These are phyloP conservation scores for Steromphala cineraria DNA, from an alignment of 2,888 invertebrate species.

Conservation along the genomic window DNA sequence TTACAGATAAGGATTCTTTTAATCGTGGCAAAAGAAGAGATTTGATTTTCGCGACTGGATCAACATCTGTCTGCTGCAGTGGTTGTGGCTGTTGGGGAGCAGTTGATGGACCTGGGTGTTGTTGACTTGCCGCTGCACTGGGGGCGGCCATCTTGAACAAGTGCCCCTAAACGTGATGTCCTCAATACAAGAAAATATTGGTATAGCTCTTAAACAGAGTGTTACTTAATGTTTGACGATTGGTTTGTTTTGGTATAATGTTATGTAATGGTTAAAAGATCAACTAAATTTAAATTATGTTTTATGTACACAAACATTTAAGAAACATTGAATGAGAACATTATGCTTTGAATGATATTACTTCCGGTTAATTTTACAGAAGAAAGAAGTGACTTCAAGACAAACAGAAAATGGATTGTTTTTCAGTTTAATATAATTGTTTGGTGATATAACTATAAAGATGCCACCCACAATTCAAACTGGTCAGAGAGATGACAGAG, in stretches of 20 bases:
- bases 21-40: slow-evolving; percentile 56
- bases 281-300: not conserved
- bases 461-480: slow-evolving; percentile 72
- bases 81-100: slow-evolving; percentile 35
- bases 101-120: slow-evolving; percentile 9
- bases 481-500: slow-evolving; percentile 63
- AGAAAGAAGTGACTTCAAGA: not conserved
- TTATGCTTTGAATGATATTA: not conserved
- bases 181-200: not conserved
- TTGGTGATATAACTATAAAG: not conserved
- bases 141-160: slow-evolving; percentile 21
- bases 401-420: not conserved
- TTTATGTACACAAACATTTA: not conserved
- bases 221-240: no score
- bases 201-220: no score
- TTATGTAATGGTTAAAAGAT: not conserved
- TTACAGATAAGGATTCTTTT: slow-evolving; percentile 63
- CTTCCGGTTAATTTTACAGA: not conserved
- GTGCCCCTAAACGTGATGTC: not conserved
- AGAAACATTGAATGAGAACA: not conserved
- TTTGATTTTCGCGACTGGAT: slow-evolving; percentile 62
- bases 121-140: not conserved
- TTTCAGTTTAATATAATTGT: not conserved
- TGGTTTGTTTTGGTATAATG: no score
- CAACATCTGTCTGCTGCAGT: slow-evolving; percentile 47